A percentile compares a stretch with the other conserved stretches of the same genome.
phyloP scores from a whole-genome alignment of 2,113 vertebrate species.

The Sinocyclocheilus anophthalmus region DNA sequence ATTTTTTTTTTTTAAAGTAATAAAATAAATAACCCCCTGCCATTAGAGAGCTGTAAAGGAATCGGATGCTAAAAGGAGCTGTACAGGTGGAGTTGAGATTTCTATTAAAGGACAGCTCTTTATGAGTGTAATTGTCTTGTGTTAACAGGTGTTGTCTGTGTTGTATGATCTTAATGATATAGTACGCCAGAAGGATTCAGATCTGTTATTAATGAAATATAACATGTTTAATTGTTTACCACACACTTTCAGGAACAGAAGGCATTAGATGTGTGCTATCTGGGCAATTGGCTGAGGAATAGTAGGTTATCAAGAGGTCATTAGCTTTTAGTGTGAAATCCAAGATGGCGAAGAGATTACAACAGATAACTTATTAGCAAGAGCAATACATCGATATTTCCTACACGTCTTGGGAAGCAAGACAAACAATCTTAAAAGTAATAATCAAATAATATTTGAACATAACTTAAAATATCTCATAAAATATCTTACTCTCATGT shows the following conservation, averaged over 20 bases:
- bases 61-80: not conserved
- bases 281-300: not conserved
- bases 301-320: not conserved
- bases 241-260: not conserved
- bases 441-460: not conserved
- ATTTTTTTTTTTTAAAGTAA: not conserved
- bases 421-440: not conserved
- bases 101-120: not conserved
- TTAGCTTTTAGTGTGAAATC: not conserved
- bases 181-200: not conserved
- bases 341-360: not conserved
- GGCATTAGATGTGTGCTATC: not conserved
- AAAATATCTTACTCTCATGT: not conserved
- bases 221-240: not conserved
- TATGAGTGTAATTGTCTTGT: conserved; percentile 5
- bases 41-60: not conserved
- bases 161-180: conserved; percentile 3
- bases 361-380: not conserved
- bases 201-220: conserved; percentile 1
- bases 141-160: not conserved
- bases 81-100: conserved; percentile 7
- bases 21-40: conserved; percentile 7
- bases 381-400: not conserved
- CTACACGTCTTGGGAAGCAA: not conserved
- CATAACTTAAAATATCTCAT: not conserved